These are phyloP conservation scores for Pollicipes pollicipes DNA, from an alignment of 1,140 invertebrate species.

Conservation along the genomic window DNA sequence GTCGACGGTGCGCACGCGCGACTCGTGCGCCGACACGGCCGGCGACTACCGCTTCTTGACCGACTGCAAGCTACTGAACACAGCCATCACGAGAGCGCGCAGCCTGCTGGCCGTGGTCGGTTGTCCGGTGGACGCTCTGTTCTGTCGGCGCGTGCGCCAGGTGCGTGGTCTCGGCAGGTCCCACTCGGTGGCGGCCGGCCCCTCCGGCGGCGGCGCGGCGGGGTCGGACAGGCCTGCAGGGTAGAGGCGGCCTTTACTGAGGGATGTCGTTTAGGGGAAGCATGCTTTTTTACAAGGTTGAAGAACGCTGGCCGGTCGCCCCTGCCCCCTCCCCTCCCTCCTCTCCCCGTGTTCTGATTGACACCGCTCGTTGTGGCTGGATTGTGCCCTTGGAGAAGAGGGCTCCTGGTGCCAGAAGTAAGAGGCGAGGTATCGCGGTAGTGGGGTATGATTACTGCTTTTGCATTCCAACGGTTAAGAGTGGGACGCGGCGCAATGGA, in stretches of 20 bases:
- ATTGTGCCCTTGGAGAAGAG: too few relatives aligned
- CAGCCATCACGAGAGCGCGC: constrained; percentile 68
- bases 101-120: constrained; percentile 73
- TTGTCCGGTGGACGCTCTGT: constrained; percentile 64
- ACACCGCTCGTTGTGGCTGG: too few relatives aligned
- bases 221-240: not conserved
- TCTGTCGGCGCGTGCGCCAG: constrained; percentile 58
- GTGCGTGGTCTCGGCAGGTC: constrained; percentile 20
- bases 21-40: constrained; percentile 39
- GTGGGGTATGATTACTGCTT: too few relatives aligned
- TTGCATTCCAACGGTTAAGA: too few relatives aligned
- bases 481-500: too few relatives aligned
- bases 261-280: too few relatives aligned
- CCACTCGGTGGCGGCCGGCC: not conserved
- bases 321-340: not conserved
- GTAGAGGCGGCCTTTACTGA: too few relatives aligned
- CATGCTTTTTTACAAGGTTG: too few relatives aligned
- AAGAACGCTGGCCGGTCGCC: not conserved
- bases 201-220: not conserved
- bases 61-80: constrained; percentile 66
- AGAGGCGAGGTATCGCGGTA: too few relatives aligned
- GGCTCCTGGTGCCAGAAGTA: too few relatives aligned
- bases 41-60: constrained; percentile 57
- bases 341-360: not conserved
- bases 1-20: constrained; percentile 59